Evolutionary conservation across 2,113 vertebrate species (phyloP).

Genomic region (Potamarius usumacintae): DNA sequence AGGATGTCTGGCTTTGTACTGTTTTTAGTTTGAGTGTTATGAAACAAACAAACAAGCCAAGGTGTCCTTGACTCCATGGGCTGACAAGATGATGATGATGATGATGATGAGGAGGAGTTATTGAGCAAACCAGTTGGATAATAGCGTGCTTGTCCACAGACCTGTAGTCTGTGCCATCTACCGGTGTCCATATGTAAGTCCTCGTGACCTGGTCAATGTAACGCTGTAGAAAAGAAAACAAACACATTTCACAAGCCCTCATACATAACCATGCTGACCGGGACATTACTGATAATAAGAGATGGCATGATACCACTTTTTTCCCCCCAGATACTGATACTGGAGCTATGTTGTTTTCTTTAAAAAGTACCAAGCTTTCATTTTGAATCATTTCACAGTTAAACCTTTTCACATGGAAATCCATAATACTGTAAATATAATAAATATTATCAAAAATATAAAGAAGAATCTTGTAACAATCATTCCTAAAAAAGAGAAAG

Average conservation of each 20-base stretch:
- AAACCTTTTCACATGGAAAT: not conserved
- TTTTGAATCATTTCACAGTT: not conserved
- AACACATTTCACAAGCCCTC: not conserved
- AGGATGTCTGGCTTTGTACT: not conserved
- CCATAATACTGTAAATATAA: not conserved
- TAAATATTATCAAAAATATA: not conserved
- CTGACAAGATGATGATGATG: conserved; percentile 3
- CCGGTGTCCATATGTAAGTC: conserved; percentile 94
- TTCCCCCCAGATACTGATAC: not conserved
- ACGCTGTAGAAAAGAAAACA: conserved; percentile 72
- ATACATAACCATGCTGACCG: not conserved
- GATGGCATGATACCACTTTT: not conserved
- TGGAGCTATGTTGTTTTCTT: not conserved
- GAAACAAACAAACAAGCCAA: not conserved
- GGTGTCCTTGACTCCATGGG: not conserved
- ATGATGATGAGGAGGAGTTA: conserved; percentile 9
- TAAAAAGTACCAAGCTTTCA: not conserved
- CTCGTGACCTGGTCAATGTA: conserved; percentile 90
- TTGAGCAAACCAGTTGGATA: not conserved
- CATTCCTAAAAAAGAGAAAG: not conserved
- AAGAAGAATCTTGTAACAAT: not conserved
- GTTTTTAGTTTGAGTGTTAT: not conserved
- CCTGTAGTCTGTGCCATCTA: conserved; percentile 97
- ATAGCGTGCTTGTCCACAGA: conserved; percentile 59
- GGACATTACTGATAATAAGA: not conserved